phyloP scores from a whole-genome alignment of 2,888 invertebrate genomes.

The Pyrochroa serraticornis region DNA sequence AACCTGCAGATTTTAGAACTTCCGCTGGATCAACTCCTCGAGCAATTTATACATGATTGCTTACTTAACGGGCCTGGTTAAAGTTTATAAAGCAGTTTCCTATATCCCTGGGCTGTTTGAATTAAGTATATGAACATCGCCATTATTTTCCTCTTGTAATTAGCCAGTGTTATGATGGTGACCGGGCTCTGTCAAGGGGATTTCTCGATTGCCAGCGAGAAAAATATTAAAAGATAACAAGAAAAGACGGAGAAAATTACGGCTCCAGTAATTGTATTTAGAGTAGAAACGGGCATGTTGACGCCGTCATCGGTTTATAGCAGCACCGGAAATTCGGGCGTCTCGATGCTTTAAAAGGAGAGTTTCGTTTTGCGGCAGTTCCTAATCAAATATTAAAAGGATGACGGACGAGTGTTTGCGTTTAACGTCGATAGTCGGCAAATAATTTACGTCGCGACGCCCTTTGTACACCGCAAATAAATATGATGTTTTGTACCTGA shows the following conservation, averaged over 20 bases:
- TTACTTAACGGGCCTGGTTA: slow-evolving; percentile 14
- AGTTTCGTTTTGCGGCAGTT: no score
- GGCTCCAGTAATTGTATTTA: no score
- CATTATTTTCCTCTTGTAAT: slow-evolving; percentile 23
- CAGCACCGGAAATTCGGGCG: neutral
- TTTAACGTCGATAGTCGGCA: no score
- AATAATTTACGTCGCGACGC: no score
- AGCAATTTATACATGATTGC: slow-evolving; percentile 23
- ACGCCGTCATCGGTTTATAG: no score
- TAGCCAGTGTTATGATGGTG: slow-evolving; percentile 11
- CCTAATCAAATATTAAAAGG: no score
- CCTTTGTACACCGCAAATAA: neutral
- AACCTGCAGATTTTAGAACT: slow-evolving; percentile 5
- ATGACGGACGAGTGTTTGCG: no score
- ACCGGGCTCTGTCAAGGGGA: neutral
- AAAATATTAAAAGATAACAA: slow-evolving; percentile 17
- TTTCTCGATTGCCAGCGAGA: neutral
- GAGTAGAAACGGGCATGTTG: no score
- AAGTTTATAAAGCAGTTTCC: slow-evolving; percentile 26
- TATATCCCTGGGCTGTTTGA: slow-evolving; percentile 21
- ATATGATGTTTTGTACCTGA: slow-evolving; percentile 14
- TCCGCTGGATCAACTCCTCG: slow-evolving; percentile 16
- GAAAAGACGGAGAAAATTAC: neutral
- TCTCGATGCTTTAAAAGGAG: no score
- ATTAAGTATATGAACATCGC: slow-evolving; percentile 16